These are phyloP conservation scores for Galago senegalensis DNA, from an alignment of 2,797 vertebrate species.

Conservation along the genomic window DNA sequence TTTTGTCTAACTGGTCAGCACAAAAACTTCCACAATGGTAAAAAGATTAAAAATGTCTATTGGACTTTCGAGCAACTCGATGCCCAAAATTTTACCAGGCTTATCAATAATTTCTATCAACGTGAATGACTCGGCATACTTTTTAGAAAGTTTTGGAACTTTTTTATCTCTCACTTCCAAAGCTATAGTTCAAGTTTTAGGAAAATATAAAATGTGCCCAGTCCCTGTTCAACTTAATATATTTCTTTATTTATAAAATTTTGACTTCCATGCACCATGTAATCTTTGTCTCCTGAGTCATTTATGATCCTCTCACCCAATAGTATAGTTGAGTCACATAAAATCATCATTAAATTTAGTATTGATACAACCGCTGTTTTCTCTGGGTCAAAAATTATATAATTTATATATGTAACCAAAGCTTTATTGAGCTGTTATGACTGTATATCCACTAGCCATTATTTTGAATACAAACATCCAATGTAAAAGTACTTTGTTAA, in stretches of 20 bases:
- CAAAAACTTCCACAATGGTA: too few species aligned
- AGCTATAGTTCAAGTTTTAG: neutral
- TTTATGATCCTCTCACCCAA: neutral
- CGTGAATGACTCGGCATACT: neutral
- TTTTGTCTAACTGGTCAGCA: too few species aligned
- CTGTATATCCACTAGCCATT: neutral
- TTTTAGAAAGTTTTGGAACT: neutral
- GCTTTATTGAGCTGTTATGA: constrained; percentile 17
- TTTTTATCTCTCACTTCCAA: neutral
- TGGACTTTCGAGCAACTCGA: too few species aligned
- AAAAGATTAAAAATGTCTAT: too few species aligned
- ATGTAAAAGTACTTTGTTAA: neutral
- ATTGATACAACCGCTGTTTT: neutral
- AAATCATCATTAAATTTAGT: neutral
- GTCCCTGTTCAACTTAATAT: neutral
- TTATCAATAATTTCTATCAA: too few species aligned
- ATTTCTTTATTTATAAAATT: constrained; percentile 3
- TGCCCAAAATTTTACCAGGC: too few species aligned
- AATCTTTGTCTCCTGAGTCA: neutral
- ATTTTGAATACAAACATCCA: neutral
- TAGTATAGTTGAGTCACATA: neutral
- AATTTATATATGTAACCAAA: neutral
- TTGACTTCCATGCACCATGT: neutral
- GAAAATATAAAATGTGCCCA: neutral
- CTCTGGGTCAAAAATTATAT: neutral